Evolutionary conservation across 2,113 vertebrate species (phyloP).

Genomic region (Rhea pennata): DNA sequence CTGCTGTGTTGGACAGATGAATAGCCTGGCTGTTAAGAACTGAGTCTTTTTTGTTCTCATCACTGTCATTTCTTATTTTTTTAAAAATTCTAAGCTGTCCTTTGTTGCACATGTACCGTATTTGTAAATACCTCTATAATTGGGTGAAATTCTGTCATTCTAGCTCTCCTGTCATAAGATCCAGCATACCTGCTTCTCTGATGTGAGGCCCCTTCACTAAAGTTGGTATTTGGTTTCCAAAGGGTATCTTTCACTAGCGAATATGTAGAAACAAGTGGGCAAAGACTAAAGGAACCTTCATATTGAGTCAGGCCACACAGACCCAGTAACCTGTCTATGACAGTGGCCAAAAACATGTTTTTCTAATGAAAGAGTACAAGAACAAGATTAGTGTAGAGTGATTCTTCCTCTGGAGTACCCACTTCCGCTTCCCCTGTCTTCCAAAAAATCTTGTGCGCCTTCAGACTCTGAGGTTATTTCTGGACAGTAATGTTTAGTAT

Average conservation of each 20-base stretch:
- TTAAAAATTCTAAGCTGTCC: background rate
- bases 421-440: accelerated
- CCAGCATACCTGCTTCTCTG: background rate
- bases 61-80: accelerated
- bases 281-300: constrained; percentile 20
- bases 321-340: background rate
- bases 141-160: background rate
- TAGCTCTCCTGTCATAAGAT: background rate
- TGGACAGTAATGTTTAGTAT: background rate
- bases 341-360: background rate
- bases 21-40: background rate
- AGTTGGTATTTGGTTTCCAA: background rate
- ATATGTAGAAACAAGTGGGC: background rate
- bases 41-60: background rate
- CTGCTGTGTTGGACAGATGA: background rate
- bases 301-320: background rate
- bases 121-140: background rate
- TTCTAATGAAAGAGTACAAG: background rate
- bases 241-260: background rate
- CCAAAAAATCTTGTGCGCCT: background rate
- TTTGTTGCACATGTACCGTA: background rate
- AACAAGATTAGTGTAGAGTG: background rate
- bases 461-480: background rate
- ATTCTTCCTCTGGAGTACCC: background rate
- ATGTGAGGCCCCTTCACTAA: background rate